phyloP scores from a whole-genome alignment of 2,888 invertebrate species.

The Mycalesis mineus region DNA sequence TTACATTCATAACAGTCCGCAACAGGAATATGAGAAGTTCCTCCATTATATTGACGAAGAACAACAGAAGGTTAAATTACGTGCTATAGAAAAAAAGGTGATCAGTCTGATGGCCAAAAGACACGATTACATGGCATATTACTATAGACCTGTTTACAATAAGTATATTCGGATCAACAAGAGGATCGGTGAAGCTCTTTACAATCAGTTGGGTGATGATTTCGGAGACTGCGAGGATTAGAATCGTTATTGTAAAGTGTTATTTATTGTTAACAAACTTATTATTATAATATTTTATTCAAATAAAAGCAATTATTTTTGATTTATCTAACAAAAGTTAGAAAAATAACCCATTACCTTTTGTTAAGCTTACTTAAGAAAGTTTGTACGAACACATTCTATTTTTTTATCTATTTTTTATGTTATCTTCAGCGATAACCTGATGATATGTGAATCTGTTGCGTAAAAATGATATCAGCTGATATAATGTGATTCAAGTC shows the following conservation, averaged over 20 bases:
- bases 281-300: too few species aligned
- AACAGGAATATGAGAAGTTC: constrained; percentile 91
- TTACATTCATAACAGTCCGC: constrained; percentile 82
- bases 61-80: constrained; percentile 77
- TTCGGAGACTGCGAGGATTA: constrained; percentile 44
- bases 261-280: too few species aligned
- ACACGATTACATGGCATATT: constrained; percentile 90
- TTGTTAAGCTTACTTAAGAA: too few species aligned
- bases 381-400: too few species aligned
- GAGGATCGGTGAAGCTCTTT: constrained; percentile 80
- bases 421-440: too few species aligned
- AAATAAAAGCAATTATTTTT: too few species aligned
- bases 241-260: not conserved
- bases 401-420: too few species aligned
- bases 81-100: constrained; percentile 80
- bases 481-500: too few species aligned
- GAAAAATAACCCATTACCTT: too few species aligned
- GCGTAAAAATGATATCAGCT: too few species aligned
- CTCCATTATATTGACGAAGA: constrained; percentile 84
- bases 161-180: constrained; percentile 84
- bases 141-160: constrained; percentile 83
- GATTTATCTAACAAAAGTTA: too few species aligned
- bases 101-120: constrained; percentile 82
- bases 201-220: constrained; percentile 66
- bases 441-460: too few species aligned